phyloP scores from a whole-genome alignment of 2,113 vertebrate genomes.

The Lagopus leucura region DNA sequence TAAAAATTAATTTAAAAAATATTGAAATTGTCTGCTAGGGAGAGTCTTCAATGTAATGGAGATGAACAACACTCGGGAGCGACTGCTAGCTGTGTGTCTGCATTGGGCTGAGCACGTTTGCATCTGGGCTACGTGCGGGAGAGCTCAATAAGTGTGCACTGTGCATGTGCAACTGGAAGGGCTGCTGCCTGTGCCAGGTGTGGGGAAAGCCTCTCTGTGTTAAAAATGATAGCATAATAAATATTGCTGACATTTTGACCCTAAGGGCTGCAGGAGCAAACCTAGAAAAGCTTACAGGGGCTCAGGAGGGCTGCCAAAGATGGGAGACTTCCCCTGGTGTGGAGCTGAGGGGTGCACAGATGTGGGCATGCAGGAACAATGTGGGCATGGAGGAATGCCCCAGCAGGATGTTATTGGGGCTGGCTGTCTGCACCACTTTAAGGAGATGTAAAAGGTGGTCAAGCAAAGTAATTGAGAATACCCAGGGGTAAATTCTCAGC shows the following conservation, averaged over 20 bases:
- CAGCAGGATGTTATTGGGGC: neutral
- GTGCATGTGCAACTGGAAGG: fast-evolving
- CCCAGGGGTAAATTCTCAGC: neutral
- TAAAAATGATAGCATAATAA: neutral
- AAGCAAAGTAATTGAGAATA: neutral
- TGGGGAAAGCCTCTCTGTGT: fast-evolving
- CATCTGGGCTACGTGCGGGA: neutral
- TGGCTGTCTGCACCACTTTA: fast-evolving
- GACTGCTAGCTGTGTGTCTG: neutral
- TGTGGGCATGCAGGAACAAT: neutral
- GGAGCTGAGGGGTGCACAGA: neutral
- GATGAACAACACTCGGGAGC: neutral
- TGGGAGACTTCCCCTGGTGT: fast-evolving
- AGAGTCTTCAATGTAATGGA: neutral
- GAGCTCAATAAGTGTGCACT: neutral
- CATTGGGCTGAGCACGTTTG: neutral
- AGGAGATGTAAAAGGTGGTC: conserved; percentile 16
- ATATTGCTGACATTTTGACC: neutral
- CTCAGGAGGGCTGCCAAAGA: neutral
- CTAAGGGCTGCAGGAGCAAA: fast-evolving
- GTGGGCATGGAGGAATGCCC: fast-evolving
- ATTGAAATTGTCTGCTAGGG: neutral
- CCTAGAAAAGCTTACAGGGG: fast-evolving
- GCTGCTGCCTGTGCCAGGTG: neutral
- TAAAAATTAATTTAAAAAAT: neutral